A percentile compares a stretch with the other conserved stretches of the same genome.
These are phyloP conservation scores for Parazoanthus swiftii DNA, from an alignment of 92 coral and sea anemone species.

Conservation along the genomic window DNA sequence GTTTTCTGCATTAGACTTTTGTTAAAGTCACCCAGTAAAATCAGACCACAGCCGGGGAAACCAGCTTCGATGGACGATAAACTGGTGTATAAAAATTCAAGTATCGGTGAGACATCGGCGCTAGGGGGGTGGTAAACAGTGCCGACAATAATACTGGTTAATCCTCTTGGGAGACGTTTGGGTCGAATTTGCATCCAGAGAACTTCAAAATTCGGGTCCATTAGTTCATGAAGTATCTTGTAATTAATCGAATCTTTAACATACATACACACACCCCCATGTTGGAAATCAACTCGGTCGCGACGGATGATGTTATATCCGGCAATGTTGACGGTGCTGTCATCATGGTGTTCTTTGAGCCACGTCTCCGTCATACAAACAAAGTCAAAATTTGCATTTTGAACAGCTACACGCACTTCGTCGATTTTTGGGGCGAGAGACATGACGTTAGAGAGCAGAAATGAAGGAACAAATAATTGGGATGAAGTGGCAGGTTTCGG, in stretches of 20 bases:
- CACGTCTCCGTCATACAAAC: constrained; percentile 64
- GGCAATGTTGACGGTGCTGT: constrained; percentile 52
- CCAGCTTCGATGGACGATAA: constrained; percentile 35
- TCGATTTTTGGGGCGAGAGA: constrained; percentile 74
- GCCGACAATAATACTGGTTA: constrained; percentile 43
- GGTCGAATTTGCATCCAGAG: constrained; percentile 58
- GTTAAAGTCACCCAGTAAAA: constrained; percentile 40
- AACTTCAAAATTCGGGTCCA: constrained; percentile 55
- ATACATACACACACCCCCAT: constrained; percentile 69
- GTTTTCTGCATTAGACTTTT: constrained; percentile 42
- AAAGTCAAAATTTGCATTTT: constrained; percentile 59
- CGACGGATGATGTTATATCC: constrained; percentile 67
- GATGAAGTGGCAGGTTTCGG: constrained; percentile 32
- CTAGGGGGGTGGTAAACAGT: constrained; percentile 48
- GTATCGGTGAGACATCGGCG: constrained; percentile 33
- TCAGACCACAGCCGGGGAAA: constrained; percentile 26
- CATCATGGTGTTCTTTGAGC: constrained; percentile 60
- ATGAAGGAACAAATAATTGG: constrained; percentile 48
- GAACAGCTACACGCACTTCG: constrained; percentile 54
- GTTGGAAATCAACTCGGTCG: constrained; percentile 46
- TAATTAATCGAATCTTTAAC: constrained; percentile 41
- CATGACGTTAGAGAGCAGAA: no score
- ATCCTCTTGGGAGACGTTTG: constrained; percentile 61
- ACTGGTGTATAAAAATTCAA: constrained; percentile 30
- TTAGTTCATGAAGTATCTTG: constrained; percentile 37